A percentile compares a stretch with the other conserved stretches of the same genome.
phyloP scores from a whole-genome alignment of 2,797 vertebrate species.

The Novumbra hubbsi region DNA sequence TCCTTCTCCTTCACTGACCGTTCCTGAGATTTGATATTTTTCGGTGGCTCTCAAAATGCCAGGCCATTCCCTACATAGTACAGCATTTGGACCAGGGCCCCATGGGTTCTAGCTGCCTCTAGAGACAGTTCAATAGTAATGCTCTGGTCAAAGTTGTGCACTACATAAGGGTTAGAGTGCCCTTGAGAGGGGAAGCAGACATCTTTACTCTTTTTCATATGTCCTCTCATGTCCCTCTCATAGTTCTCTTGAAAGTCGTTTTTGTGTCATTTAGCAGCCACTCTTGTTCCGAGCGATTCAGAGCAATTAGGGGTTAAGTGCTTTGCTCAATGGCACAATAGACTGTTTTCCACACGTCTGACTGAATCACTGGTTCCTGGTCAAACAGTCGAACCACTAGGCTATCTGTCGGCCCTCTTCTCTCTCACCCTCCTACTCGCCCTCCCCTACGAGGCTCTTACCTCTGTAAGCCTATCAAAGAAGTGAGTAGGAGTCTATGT shows the following conservation, averaged over 20 bases:
- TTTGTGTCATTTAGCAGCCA: too few species aligned
- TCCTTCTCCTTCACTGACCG: background rate
- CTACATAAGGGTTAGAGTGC: background rate
- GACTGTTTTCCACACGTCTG: too few species aligned
- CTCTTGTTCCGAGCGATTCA: too few species aligned
- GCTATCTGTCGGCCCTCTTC: too few species aligned
- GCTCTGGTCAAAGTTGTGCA: background rate
- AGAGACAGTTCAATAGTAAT: too few species aligned
- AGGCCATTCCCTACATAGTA: background rate
- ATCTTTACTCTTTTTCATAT: background rate
- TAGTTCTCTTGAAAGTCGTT: background rate
- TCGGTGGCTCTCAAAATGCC: background rate
- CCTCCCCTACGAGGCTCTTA: conserved; percentile 18
- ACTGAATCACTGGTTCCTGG: too few species aligned
- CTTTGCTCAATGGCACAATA: too few species aligned
- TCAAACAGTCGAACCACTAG: too few species aligned
- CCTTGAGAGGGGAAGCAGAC: background rate
- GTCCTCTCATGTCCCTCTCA: background rate
- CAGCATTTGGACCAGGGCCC: background rate
- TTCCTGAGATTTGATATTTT: background rate
- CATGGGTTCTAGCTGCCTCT: too few species aligned
- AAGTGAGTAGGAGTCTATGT: conserved; percentile 35
- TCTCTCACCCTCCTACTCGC: background rate
- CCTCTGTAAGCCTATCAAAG: conserved; percentile 50
- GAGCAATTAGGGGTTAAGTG: too few species aligned